A percentile compares a stretch with the other conserved stretches of the same genome.
Conservation (phyloP, 2,888 invertebrate species). For the Lochmaea capreae region DNA sequence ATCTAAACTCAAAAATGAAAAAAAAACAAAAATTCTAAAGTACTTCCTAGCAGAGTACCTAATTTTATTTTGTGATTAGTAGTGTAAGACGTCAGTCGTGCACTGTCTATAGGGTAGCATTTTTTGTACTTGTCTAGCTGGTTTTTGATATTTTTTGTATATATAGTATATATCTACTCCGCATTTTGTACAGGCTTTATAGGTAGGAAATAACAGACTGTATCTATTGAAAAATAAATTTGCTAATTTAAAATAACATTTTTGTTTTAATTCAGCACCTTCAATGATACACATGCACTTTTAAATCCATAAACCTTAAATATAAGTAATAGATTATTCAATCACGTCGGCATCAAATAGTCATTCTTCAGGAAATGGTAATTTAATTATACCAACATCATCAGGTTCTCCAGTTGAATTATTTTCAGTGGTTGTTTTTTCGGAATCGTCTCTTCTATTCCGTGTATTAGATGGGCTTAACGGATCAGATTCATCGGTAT, state of each 20-base stretch:
- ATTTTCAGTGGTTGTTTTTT: conserved; percentile 7
- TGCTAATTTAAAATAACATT: conserved; percentile 58
- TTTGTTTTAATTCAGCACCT: conserved; percentile 31
- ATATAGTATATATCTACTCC: conserved; percentile 58
- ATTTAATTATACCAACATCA: conserved; percentile 6
- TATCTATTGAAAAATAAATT: conserved; percentile 65
- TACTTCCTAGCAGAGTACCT: conserved; percentile 48
- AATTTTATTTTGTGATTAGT: conserved; percentile 50
- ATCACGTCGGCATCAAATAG: too few relatives aligned
- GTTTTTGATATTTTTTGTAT: conserved; percentile 61
- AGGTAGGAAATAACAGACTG: conserved; percentile 64
- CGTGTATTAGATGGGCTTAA: neutral
- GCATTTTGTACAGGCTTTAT: conserved; percentile 65
- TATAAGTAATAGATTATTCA: neutral
- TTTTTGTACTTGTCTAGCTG: conserved; percentile 53
- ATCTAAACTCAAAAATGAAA: conserved; percentile 38
- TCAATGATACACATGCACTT: neutral
- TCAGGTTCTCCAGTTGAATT: neutral
- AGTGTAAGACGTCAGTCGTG: conserved; percentile 52
- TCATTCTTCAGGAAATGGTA: neutral
- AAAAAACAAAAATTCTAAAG: conserved; percentile 46
- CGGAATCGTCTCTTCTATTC: neutral
- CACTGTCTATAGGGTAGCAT: conserved; percentile 54
- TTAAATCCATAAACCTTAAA: neutral
- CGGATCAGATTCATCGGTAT: neutral